These are phyloP conservation scores for Elephas maximus DNA, from an alignment of 2,113 vertebrate genomes.

Conservation along the genomic window DNA sequence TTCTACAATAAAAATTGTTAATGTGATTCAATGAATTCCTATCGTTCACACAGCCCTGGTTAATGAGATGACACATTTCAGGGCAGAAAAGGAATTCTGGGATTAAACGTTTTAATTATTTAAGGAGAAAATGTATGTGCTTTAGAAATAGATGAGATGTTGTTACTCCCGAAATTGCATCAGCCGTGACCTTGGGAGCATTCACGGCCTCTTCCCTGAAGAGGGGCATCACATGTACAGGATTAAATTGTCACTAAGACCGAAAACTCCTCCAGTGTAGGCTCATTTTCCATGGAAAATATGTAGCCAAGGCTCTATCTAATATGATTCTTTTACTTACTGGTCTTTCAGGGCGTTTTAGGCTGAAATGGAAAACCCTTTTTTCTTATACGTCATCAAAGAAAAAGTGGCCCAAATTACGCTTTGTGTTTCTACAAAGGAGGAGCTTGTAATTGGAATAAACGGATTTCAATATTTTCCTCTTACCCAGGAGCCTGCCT, in stretches of 20 bases:
- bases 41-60: conserved; percentile 31
- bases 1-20: conserved; percentile 74
- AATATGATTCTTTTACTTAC: background rate
- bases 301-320: background rate
- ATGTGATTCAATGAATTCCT: conserved; percentile 73
- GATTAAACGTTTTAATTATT: conserved; percentile 77
- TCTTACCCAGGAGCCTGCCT: background rate
- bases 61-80: conserved; percentile 68
- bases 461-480: background rate
- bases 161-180: conserved; percentile 55
- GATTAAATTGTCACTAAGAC: conserved; percentile 9
- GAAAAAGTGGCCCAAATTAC: conserved; percentile 19
- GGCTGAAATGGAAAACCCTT: background rate
- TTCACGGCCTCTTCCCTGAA: conserved; percentile 59
- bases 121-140: conserved; percentile 55
- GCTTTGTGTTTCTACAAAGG: background rate
- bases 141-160: conserved; percentile 47
- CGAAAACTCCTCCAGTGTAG: background rate
- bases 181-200: conserved; percentile 57
- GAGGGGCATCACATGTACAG: background rate
- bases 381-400: background rate
- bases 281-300: background rate
- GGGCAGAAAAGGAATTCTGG: conserved; percentile 66
- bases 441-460: background rate
- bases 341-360: background rate